Evolutionary conservation across 2,888 invertebrate genomes (phyloP), one percentile per base, ranked within the genome.

Genomic region (Hemicrepidius hirtus): DNA sequence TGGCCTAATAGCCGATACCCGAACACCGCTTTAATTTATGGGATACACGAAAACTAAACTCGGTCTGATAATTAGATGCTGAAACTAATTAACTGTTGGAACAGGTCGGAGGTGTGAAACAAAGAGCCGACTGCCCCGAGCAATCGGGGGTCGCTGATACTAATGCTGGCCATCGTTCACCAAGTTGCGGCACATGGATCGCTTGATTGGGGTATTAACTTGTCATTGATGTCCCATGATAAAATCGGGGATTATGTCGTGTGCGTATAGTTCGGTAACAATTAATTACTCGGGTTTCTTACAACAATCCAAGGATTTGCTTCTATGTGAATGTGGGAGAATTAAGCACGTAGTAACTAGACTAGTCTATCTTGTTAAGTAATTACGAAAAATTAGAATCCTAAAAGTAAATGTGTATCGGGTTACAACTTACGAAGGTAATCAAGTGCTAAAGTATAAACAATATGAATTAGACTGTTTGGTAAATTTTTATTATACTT

Each of bases 151-250:
- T 86, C 86, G 87, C 86, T 87, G 78, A 76, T 78, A 78, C 87
- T 87, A 82, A 85, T 85, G 87, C 86, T 87, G 72, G 87, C 88
- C 77, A 79, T 79, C 88, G 88, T 88, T 89, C 87, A 88, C 88
- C 87, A 49, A 69, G 86, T 87, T 86, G 62, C 60, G 82, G 84
- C 80, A 83, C 76, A 80, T 82, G 80, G 84, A 84, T 53, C 59
- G 53, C 60, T 53, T 68, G 73, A 72, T 74, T 74, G 67, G 68
- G 62, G 67, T 72, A 71, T 74, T 74, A 72, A 70, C 74, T 68
- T 74, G 72, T 74, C 76, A 69, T 72, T 74, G 69, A 60, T 50
- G 60, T 68, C 50, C 37, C 68, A 59, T 62, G 62, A 68, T 68
- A 68, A 62, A 68, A 68, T 62, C 67, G 44, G 44, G 59, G 53